A percentile compares a stretch with the other conserved stretches of the same genome.
Conservation (phyloP, 1,140 invertebrate genomes). For the Caenorhabditis remanei region DNA sequence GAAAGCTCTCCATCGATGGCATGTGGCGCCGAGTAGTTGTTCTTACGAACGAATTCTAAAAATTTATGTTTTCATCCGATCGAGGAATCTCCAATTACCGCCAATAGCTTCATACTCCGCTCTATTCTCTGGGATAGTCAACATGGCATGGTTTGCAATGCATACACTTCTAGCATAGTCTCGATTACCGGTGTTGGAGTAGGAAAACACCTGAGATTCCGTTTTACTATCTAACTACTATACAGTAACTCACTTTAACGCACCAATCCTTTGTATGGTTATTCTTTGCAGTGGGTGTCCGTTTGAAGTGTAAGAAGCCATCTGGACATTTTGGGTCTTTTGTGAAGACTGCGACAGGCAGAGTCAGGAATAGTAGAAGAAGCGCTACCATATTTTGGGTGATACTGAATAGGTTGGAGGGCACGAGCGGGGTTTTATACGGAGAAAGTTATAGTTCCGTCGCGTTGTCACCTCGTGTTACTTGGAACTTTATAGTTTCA, state of each 20-base stretch:
- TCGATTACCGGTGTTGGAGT: background rate
- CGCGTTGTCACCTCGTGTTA: no score
- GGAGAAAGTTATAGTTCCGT: no score
- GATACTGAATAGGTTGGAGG: background rate
- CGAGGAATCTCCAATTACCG: background rate
- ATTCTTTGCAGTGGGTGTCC: background rate
- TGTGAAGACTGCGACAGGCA: background rate
- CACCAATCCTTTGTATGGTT: conserved; percentile 16
- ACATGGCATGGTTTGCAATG: background rate
- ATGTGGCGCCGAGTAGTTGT: background rate
- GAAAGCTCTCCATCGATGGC: background rate
- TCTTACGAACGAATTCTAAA: background rate
- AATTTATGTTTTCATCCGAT: background rate
- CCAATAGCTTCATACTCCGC: background rate
- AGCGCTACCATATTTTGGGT: background rate
- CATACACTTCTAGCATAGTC: background rate
- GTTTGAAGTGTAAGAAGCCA: background rate
- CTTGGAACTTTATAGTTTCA: no score
- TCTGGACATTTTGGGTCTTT: background rate
- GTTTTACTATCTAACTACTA: no score
- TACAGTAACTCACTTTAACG: background rate
- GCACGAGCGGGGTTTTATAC: background rate
- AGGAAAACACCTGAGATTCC: no score
- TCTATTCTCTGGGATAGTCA: background rate
- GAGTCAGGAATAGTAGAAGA: background rate